phyloP scores from a whole-genome alignment of 2,113 vertebrate genomes.

The Limnothrissa miodon region DNA sequence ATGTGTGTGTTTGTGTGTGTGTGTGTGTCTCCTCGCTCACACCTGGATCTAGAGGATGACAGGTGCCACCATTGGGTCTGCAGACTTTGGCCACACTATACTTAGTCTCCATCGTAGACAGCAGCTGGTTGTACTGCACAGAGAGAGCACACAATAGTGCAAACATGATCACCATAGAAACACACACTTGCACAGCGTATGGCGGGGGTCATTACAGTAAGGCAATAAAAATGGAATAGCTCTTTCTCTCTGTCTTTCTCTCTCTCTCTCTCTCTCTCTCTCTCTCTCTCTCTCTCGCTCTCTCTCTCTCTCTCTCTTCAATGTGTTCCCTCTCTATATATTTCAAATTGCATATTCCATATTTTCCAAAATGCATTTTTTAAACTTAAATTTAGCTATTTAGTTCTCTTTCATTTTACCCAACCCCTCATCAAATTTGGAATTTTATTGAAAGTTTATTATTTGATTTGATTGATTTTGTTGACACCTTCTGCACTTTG shows the following conservation, averaged over 20 bases:
- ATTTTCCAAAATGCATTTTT: no score
- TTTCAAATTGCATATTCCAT: no score
- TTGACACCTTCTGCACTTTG: no score
- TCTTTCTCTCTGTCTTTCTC: no score
- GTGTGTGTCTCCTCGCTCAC: slow-evolving; percentile 31
- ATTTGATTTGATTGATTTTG: no score
- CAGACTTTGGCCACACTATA: slow-evolving; percentile 91
- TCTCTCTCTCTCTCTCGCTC: no score
- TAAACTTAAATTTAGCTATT: no score
- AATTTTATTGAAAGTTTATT: no score
- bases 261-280: background rate
- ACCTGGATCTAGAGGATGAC: slow-evolving; percentile 89
- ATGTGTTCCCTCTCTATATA: background rate
- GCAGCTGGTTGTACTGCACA: slow-evolving; percentile 84
- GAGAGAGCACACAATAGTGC: background rate
- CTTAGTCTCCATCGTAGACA: slow-evolving; percentile 88
- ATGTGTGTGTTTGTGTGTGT: background rate
- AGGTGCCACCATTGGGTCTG: slow-evolving; percentile 58
- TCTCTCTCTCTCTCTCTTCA: background rate
- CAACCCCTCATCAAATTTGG: no score
- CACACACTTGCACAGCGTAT: background rate
- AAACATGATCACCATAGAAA: background rate
- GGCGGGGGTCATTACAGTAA: no score
- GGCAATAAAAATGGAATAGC: no score
- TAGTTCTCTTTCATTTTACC: no score